Base-by-base conservation (phyloP, 2,888 invertebrate genomes). In the Macaria notata region DNA sequence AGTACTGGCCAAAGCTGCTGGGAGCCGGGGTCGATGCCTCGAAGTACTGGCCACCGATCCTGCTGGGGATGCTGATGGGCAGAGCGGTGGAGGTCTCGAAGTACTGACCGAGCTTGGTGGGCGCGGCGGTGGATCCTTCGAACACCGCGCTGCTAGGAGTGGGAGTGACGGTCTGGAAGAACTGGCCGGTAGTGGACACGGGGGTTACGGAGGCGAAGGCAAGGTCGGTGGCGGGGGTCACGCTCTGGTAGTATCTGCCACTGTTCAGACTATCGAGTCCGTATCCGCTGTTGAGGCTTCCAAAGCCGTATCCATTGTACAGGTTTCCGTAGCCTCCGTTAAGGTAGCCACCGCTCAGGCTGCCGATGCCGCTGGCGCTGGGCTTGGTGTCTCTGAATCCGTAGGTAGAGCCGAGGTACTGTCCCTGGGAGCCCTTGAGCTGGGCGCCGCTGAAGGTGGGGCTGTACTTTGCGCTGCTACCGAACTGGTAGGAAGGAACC, bases 401-500 rank as follows among this genome's bases (percentile, higher is more conserved):
- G 48, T 52, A 65, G 9, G 61, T 61, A 8, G 66, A 66, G 31
- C 63, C 65, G 41, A 66, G 57, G 51, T 65, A 63, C 30, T 65
- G 65, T 46, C 58, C 58, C 42, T 60, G 58, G 3, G 68, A 65
- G 41, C 61, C 66, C 49, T 68, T 69, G 45, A 71, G 56, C 64
- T 66, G 44, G 31, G 54, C 61, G 29, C 63, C 57, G 3, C 63
- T 42, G 55, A 61, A 70, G 29, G 65, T 70, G 4, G 71, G 62
- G 55, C 68, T 76, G 61, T 78, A 79, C 9, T 72, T 65, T 42
- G 70, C 59, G 59, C 55, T 71, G 42, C 67, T 64, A 39, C 75
- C 69, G 29, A 61, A 46, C 67, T 80, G 81, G 63, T 83, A 80
- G 0, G 83, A 77, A 1, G 92, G 89, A 8, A 79, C 66, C 45